Base-by-base conservation (phyloP, 37 sponge, comb jelly and placozoan species). In the Tethya wilhelma region DNA sequence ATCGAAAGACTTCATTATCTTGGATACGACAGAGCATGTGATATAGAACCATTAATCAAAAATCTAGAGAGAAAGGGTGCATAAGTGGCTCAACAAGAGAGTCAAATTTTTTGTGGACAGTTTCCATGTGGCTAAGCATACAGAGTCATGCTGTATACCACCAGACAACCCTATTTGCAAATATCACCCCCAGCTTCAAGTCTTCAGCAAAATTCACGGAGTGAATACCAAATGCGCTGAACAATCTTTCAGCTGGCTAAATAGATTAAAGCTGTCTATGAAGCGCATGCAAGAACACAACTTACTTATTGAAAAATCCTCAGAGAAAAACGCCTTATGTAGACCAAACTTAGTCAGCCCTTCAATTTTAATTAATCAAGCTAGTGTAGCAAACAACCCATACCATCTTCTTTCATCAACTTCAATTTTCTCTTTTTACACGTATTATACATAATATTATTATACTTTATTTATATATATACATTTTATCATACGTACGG, bases 251-350 rank as follows among this genome's bases (percentile, higher is more conserved):
- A 49, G 53, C 9, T 49, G 53, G 53, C 53, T 49, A 9, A 49
- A 49, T 14, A 49, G 14, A 49, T 14, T 49, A 14, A 49, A 49
- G 53, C 53, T 49, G 53, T 49, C 53, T 19, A 19, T 49, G 53
- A 49, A 49, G 53, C 53, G 14, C 14, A 49, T 49, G 53, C 53
- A 49, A 19, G 14, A 49, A 14, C 53, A 49, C 43, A 77, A 77
- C 37, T 38, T 77, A n/a, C n/a, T n/a, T n/a, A n/a, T n/a, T n/a
- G n/a, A n/a, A n/a, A n/a, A n/a, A n/a, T n/a, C n/a, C n/a, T n/a
- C n/a, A n/a, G n/a, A n/a, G n/a, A n/a, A n/a, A n/a, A n/a, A n/a
- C n/a, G n/a, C n/a, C n/a, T n/a, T n/a, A n/a, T n/a, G n/a, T n/a
- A n/a, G n/a, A n/a, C n/a, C n/a, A 34, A n/a, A n/a, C n/a, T n/a